phyloP scores from a whole-genome alignment of 2,888 invertebrate species.

The Allolobophora icterica region DNA sequence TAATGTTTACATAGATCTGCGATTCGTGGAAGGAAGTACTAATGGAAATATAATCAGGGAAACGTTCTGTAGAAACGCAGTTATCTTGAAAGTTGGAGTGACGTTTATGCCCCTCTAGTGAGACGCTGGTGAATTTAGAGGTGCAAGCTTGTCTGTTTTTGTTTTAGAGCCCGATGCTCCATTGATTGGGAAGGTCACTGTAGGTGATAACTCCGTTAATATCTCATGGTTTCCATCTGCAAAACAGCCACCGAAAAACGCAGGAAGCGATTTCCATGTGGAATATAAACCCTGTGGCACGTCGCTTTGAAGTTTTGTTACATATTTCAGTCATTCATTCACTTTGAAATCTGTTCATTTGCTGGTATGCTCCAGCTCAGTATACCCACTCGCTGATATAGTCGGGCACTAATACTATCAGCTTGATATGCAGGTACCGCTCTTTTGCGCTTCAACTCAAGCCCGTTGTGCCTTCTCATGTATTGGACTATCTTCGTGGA shows the following conservation, averaged over 20 bases:
- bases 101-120: neutral
- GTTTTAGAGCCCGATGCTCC: constrained; percentile 38
- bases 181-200: neutral
- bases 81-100: neutral
- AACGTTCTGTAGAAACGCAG: neutral
- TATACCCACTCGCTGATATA: neutral
- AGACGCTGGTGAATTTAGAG: no score
- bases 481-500: no score
- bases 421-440: no score
- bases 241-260: constrained; percentile 19
- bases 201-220: constrained; percentile 8
- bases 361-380: neutral
- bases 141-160: neutral
- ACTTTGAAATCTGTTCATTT: neutral
- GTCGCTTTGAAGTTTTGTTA: neutral
- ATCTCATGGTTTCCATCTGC: constrained; percentile 24
- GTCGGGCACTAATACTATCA: no score
- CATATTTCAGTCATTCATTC: neutral
- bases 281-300: constrained; percentile 28
- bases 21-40: neutral
- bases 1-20: neutral
- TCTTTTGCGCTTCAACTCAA: no score
- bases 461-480: no score
- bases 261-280: constrained; percentile 39
- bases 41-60: neutral